phyloP scores from a whole-genome alignment of 2,113 vertebrate genomes.

The Tricholaema leucomelas region DNA sequence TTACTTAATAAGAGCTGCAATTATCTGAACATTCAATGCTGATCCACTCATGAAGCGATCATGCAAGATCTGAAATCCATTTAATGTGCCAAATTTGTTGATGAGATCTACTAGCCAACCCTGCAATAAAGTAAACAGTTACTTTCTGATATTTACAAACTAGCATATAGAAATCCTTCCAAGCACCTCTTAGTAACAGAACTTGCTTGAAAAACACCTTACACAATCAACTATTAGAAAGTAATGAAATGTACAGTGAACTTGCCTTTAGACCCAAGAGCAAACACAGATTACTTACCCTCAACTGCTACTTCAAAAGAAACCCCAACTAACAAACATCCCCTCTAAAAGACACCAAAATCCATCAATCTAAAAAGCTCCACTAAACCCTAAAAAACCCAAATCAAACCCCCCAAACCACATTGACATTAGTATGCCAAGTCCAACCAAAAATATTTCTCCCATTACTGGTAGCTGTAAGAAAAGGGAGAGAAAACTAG shows the following conservation, averaged over 20 bases:
- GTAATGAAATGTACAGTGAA: background rate
- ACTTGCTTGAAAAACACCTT: background rate
- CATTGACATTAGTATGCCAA: background rate
- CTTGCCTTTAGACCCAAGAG: background rate
- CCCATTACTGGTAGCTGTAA: background rate
- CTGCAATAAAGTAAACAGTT: conserved; percentile 73
- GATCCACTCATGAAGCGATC: conserved; percentile 99
- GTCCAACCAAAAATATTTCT: background rate
- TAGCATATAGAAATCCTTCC: background rate
- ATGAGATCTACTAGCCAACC: conserved; percentile 99
- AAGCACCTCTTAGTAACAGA: background rate
- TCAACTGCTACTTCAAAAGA: background rate
- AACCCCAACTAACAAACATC: background rate
- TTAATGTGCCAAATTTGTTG: conserved; percentile 99
- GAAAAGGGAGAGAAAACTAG: background rate
- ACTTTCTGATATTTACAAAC: background rate
- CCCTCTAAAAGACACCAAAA: background rate
- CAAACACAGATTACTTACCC: background rate
- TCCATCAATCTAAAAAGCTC: background rate
- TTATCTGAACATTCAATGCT: conserved; percentile 99
- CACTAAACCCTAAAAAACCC: background rate
- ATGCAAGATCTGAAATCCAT: conserved; percentile 98
- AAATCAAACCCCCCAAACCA: background rate
- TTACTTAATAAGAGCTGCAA: conserved; percentile 99
- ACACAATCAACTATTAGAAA: background rate